A percentile compares a stretch with the other conserved stretches of the same genome.
Evolutionary conservation across 2,797 vertebrate species (phyloP).

Genomic region (Pseudomugil gertrudae): DNA sequence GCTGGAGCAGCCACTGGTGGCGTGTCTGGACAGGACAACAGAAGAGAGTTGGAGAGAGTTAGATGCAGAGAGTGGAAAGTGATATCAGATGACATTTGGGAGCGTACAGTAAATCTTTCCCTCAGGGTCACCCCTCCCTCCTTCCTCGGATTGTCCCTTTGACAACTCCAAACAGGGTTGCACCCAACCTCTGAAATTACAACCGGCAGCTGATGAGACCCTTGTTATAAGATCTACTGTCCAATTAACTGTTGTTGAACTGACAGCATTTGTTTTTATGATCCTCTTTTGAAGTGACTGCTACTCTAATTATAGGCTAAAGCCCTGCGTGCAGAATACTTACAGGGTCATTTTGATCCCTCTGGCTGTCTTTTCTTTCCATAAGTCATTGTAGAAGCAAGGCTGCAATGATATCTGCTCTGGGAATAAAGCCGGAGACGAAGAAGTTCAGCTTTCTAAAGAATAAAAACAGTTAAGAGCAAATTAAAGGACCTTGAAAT

Average conservation of each 20-base stretch:
- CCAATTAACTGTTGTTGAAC: slow-evolving; percentile 58
- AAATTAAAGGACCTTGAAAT: slow-evolving; percentile 26
- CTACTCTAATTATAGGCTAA: slow-evolving; percentile 52
- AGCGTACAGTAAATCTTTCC: slow-evolving; percentile 67
- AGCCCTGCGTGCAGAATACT: slow-evolving; percentile 33
- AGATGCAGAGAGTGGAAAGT: slow-evolving; percentile 25
- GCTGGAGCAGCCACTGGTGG: slow-evolving; percentile 25
- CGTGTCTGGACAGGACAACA: slow-evolving; percentile 63
- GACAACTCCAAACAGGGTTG: slow-evolving; percentile 47
- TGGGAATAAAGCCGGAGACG: slow-evolving; percentile 1
- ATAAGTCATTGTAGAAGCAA: slow-evolving; percentile 25
- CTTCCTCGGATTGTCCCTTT: slow-evolving; percentile 51
- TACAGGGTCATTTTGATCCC: slow-evolving; percentile 39
- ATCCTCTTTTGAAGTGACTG: slow-evolving; percentile 53
- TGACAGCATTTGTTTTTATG: slow-evolving; percentile 52
- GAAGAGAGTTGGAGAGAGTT: slow-evolving; percentile 33
- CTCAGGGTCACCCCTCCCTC: slow-evolving; percentile 57
- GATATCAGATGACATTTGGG: slow-evolving; percentile 62
- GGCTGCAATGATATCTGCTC: slow-evolving; percentile 17
- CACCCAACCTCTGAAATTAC: slow-evolving; percentile 60
- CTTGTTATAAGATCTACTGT: slow-evolving; percentile 54
- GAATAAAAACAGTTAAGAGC: slow-evolving; percentile 17
- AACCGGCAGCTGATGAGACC: slow-evolving; percentile 46
- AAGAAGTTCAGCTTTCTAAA: slow-evolving; percentile 12
- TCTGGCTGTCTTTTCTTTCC: slow-evolving; percentile 26